Conservation (phyloP, 2,888 invertebrate species). For the Eupithecia dodoneata region DNA sequence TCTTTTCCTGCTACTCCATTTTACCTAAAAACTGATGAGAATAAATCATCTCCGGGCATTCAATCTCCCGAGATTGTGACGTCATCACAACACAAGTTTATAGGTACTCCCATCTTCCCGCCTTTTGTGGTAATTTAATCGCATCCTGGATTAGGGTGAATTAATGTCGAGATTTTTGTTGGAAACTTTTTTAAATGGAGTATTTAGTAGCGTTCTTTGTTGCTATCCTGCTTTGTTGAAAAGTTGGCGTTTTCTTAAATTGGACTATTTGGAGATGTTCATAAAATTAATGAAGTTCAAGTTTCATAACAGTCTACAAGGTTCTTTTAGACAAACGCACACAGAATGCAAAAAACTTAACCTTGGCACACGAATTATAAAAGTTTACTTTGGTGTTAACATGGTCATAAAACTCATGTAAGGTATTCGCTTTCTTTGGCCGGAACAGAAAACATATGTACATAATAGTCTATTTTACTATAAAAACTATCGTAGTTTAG, state of each 20-base stretch:
- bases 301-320: not conserved
- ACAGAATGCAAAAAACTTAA: not conserved
- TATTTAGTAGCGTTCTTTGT: conserved; percentile 52
- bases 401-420: no score
- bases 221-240: conserved; percentile 34
- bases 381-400: no score
- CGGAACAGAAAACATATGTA: no score
- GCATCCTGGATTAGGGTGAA: conserved; percentile 58
- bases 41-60: conserved; percentile 22
- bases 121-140: conserved; percentile 75
- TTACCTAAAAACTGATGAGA: conserved; percentile 14
- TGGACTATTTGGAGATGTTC: not conserved
- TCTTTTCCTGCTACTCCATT: conserved; percentile 18
- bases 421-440: no score
- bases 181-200: conserved; percentile 52
- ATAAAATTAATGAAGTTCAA: not conserved
- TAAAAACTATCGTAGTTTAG: no score
- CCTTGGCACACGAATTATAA: not conserved
- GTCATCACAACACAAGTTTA: conserved; percentile 57
- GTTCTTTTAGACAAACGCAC: not conserved
- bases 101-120: conserved; percentile 58
- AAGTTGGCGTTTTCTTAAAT: not conserved
- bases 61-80: conserved; percentile 47
- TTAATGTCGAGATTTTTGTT: conserved; percentile 53
- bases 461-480: no score